Evolutionary conservation across 2,113 vertebrate species (phyloP).

Genomic region (Cephalopholis sonnerati): DNA sequence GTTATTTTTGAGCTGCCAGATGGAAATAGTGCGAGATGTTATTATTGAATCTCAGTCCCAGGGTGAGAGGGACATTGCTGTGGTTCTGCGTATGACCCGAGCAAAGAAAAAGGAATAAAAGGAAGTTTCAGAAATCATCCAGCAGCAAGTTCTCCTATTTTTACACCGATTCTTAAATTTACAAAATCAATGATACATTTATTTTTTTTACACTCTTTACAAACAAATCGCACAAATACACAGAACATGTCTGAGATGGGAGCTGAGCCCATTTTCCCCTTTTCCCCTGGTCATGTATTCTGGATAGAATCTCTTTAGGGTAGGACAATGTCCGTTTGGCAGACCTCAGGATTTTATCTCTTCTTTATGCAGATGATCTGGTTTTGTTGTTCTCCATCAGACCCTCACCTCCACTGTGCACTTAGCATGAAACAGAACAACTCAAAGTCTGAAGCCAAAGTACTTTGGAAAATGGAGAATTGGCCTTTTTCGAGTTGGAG

Average conservation of each 20-base stretch:
- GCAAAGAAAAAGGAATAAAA: neutral
- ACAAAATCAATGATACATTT: no score
- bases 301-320: neutral
- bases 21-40: constrained; percentile 17
- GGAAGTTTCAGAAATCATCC: neutral
- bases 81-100: neutral
- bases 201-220: no score
- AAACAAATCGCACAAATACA: no score
- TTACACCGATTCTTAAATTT: neutral
- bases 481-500: no score
- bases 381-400: neutral
- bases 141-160: neutral
- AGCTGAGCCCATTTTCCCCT: neutral
- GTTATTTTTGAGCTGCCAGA: neutral
- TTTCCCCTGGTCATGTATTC: neutral
- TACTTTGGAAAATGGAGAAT: no score
- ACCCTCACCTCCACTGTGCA: no score
- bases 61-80: neutral
- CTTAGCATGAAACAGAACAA: no score
- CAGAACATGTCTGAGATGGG: no score
- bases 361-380: neutral
- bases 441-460: no score
- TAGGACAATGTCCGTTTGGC: neutral
- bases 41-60: neutral
- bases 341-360: neutral